Conservation (phyloP, 2,888 invertebrate species). For the Dicroscelio sp. region DNA sequence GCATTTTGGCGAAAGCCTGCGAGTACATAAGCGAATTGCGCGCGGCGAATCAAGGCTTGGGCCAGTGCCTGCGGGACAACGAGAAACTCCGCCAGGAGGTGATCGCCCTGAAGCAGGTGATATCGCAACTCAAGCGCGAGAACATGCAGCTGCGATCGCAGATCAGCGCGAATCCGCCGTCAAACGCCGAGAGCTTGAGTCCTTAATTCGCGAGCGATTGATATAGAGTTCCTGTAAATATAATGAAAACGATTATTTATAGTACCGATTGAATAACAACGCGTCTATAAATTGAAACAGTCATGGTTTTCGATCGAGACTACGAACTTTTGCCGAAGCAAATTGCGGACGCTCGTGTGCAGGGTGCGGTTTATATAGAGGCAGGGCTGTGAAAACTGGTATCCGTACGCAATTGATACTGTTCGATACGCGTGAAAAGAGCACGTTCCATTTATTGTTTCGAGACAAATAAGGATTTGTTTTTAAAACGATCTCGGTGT, state of each 20-base stretch:
- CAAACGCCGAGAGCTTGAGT: constrained; percentile 86
- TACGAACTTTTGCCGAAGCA: not conserved
- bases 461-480: too few species aligned
- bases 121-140: constrained; percentile 95
- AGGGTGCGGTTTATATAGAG: constrained; percentile 70
- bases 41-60: constrained; percentile 95
- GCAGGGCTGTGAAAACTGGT: constrained; percentile 88
- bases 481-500: too few species aligned
- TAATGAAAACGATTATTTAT: constrained; percentile 51
- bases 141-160: constrained; percentile 94
- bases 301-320: constrained; percentile 40
- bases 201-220: constrained; percentile 82
- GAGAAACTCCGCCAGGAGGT: constrained; percentile 95
- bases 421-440: constrained; percentile 61
- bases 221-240: constrained; percentile 67
- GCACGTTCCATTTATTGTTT: constrained; percentile 7
- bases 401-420: constrained; percentile 57
- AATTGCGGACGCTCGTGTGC: constrained; percentile 45
- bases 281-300: constrained; percentile 13
- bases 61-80: constrained; percentile 93
- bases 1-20: constrained; percentile 98
- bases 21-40: constrained; percentile 98
- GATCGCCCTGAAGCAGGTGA: constrained; percentile 94
- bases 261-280: constrained; percentile 34
- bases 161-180: constrained; percentile 82